Percentiles rank a stretch among this genome's conserved stretches.
Evolutionary conservation across 2,888 invertebrate species (phyloP).

Genomic region (Antheraea assamensis): DNA sequence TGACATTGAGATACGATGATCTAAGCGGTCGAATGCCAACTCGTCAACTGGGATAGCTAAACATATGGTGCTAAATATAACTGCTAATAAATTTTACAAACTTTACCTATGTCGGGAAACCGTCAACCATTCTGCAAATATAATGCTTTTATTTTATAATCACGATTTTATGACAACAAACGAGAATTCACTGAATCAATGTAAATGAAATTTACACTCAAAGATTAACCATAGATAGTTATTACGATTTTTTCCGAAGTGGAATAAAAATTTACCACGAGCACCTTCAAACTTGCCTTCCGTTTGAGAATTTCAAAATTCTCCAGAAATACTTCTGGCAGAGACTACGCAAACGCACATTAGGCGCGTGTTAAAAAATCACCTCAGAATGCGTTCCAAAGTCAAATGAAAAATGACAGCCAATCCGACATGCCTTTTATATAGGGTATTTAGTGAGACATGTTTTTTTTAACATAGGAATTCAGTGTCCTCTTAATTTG

Average conservation of each 20-base stretch:
- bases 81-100: constrained; percentile 25
- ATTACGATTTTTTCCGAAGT: background rate
- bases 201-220: background rate
- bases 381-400: background rate
- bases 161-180: constrained; percentile 13
- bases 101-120: constrained; percentile 20
- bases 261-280: background rate
- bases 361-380: background rate
- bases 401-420: background rate
- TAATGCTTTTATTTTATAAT: constrained; percentile 16
- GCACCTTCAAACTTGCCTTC: background rate
- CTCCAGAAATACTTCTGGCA: background rate
- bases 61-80: constrained; percentile 53
- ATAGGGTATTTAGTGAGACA: no score
- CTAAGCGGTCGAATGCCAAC: constrained; percentile 30
- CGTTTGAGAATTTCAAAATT: background rate
- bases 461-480: background rate
- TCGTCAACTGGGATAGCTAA: constrained; percentile 39
- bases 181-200: constrained; percentile 1
- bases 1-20: constrained; percentile 47
- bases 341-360: background rate
- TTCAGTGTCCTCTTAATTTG: background rate
- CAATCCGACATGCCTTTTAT: background rate
- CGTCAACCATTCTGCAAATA: constrained; percentile 13
- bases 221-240: background rate